Percentiles rank a stretch among this genome's conserved stretches.
Evolutionary conservation across 2,888 invertebrate genomes (phyloP).

Genomic region (Venustoraphidia nigricollis): DNA sequence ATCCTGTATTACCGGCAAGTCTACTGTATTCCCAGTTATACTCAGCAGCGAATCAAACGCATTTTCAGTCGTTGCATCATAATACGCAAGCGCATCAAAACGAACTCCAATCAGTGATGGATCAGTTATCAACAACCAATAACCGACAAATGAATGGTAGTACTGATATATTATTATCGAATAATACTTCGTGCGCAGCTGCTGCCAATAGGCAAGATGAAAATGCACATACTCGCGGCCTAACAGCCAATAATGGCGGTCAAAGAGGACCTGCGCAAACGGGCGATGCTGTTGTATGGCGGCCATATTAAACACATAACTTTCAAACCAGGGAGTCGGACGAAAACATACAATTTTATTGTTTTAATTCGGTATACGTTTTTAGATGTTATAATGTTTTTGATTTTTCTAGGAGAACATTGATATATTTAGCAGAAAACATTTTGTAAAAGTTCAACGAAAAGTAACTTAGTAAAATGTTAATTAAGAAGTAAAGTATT

Average conservation of each 20-base stretch:
- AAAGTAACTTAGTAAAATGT: too few relatives aligned
- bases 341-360: not conserved
- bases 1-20: slow-evolving; percentile 67
- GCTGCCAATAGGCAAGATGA: slow-evolving; percentile 41
- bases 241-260: slow-evolving; percentile 23
- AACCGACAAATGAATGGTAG: slow-evolving; percentile 26
- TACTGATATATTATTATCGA: slow-evolving; percentile 36
- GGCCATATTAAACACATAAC: slow-evolving; percentile 44
- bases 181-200: slow-evolving; percentile 39
- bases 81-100: slow-evolving; percentile 42
- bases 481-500: too few relatives aligned
- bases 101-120: slow-evolving; percentile 60
- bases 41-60: slow-evolving; percentile 60
- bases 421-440: too few relatives aligned
- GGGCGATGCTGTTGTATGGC: slow-evolving; percentile 51
- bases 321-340: not conserved
- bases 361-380: too few relatives aligned
- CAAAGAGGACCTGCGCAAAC: slow-evolving; percentile 45
- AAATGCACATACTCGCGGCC: slow-evolving; percentile 28
- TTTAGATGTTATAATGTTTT: too few relatives aligned
- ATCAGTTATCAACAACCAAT: slow-evolving; percentile 51
- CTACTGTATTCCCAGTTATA: slow-evolving; percentile 71
- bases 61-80: slow-evolving; percentile 53
- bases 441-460: too few relatives aligned
- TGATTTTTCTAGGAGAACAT: not conserved